phyloP scores from a whole-genome alignment of 2,888 invertebrate species.

The Aphodius granarius region DNA sequence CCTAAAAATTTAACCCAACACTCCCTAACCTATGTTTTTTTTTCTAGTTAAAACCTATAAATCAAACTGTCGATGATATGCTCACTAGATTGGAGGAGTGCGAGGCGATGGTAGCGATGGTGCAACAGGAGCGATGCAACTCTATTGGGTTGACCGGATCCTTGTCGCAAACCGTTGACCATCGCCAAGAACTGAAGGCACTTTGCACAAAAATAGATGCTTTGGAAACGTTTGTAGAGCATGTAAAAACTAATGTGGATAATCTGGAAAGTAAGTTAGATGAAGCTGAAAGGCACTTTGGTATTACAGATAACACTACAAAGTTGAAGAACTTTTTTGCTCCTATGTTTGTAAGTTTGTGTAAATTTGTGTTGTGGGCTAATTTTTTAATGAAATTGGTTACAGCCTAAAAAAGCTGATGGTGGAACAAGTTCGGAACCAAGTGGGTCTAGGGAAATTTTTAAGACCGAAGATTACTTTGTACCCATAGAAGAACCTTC shows the following conservation, averaged over 20 bases:
- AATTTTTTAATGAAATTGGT: neutral
- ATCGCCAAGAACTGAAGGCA: slow-evolving; percentile 57
- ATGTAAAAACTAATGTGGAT: slow-evolving; percentile 58
- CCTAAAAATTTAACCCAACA: slow-evolving; percentile 5
- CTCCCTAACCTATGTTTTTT: neutral
- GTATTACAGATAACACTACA: slow-evolving; percentile 59
- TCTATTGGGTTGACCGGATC: slow-evolving; percentile 54
- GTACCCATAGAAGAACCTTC: slow-evolving; percentile 8
- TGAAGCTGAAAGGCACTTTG: slow-evolving; percentile 63
- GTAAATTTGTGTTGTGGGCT: neutral
- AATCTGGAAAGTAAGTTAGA: slow-evolving; percentile 61
- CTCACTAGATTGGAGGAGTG: slow-evolving; percentile 67
- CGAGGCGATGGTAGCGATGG: slow-evolving; percentile 63
- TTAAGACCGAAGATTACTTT: slow-evolving; percentile 32
- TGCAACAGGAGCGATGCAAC: slow-evolving; percentile 54
- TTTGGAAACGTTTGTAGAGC: slow-evolving; percentile 58
- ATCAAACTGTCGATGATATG: slow-evolving; percentile 68
- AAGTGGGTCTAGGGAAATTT: slow-evolving; percentile 23
- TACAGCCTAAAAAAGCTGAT: slow-evolving; percentile 27
- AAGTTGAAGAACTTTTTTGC: slow-evolving; percentile 60
- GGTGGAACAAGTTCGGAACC: slow-evolving; percentile 13
- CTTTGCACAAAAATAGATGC: slow-evolving; percentile 61
- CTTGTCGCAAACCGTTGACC: slow-evolving; percentile 58
- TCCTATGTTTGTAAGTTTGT: slow-evolving; percentile 56
- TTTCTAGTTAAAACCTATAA: slow-evolving; percentile 53